These are phyloP conservation scores for Nomada hirtipes DNA, from an alignment of 2,888 invertebrate species.

Conservation along the genomic window DNA sequence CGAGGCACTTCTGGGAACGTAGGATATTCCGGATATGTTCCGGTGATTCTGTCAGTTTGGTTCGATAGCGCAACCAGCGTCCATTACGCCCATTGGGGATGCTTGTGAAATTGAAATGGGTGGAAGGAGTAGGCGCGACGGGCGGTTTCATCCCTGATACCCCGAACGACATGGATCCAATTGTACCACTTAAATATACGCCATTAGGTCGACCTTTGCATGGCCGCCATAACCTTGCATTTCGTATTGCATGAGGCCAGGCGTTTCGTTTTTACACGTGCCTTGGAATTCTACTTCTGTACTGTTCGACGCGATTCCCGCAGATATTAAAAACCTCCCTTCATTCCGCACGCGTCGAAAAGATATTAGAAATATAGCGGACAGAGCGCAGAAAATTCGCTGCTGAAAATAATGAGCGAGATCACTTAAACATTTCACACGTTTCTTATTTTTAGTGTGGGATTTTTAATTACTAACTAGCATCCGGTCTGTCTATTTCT, in stretches of 20 bases:
- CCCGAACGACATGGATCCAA: conserved; percentile 25
- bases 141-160: conserved; percentile 38
- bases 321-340: neutral
- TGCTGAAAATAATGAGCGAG: no score
- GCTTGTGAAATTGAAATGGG: conserved; percentile 64
- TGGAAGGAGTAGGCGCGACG: conserved; percentile 47
- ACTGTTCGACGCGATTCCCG: no score
- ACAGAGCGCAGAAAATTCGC: no score
- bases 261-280: neutral
- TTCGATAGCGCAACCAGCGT: conserved; percentile 55
- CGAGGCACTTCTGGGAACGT: conserved; percentile 29
- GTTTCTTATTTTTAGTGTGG: no score
- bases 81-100: conserved; percentile 52
- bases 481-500: no score
- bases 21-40: conserved; percentile 47
- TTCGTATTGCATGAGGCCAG: conserved; percentile 8
- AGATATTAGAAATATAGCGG: no score
- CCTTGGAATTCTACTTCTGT: neutral
- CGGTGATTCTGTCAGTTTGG: conserved; percentile 62
- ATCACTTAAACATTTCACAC: no score
- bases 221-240: conserved; percentile 1
- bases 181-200: conserved; percentile 43
- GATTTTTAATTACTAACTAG: no score
- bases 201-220: conserved; percentile 40
- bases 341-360: neutral